Conservation (phyloP, 1,140 invertebrate species). For the Bradynema listronoti region DNA sequence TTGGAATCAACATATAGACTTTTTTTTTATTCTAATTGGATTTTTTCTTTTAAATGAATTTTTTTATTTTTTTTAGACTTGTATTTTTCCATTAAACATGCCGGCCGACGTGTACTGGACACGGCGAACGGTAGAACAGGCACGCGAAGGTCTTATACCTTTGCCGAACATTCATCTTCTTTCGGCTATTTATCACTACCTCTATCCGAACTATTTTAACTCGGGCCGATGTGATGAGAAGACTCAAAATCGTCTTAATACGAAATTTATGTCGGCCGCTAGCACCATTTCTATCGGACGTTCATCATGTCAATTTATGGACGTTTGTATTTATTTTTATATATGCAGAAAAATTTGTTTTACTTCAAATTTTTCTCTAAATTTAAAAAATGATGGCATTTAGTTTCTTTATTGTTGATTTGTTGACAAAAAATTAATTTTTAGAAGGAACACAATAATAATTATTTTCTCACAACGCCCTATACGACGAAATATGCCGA, state of each 20-base stretch:
- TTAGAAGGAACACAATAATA: no score
- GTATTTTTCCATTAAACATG: conserved; percentile 38
- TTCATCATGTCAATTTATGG: neutral
- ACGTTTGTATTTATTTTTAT: neutral
- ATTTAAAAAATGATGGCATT: neutral
- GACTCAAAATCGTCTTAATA: neutral
- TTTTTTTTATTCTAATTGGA: neutral
- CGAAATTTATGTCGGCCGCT: neutral
- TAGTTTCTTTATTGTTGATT: no score
- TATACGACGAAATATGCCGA: no score
- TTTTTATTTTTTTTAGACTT: conserved; percentile 26
- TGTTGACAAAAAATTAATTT: no score
- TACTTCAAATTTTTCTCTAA: neutral
- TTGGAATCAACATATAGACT: neutral
- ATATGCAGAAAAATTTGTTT: neutral
- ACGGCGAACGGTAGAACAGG: conserved; percentile 30
- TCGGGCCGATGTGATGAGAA: neutral
- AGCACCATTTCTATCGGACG: neutral
- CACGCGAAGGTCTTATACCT: conserved; percentile 27
- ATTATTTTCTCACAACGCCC: no score
- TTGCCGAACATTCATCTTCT: conserved; percentile 42
- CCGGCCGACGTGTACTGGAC: conserved; percentile 46
- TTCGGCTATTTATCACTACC: conserved; percentile 24
- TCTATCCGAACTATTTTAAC: conserved; percentile 39
- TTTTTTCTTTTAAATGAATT: conserved; percentile 6